Conservation (phyloP, 2,888 invertebrate genomes). For the Cheilosia pagana region DNA sequence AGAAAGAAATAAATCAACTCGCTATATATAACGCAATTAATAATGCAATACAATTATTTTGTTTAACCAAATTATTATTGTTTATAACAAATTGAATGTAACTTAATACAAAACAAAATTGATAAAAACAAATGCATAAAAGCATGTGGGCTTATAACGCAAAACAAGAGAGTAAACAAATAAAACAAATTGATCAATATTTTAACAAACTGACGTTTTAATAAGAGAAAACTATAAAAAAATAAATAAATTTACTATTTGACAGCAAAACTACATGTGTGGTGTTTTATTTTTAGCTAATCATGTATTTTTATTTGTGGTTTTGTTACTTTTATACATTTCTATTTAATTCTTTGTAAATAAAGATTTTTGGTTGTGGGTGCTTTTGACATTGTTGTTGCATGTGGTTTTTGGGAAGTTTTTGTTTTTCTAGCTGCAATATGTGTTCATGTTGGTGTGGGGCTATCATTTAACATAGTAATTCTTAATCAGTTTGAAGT, state of each 20-base stretch:
- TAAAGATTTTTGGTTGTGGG: conserved; percentile 18
- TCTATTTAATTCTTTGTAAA: conserved; percentile 15
- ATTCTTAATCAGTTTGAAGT: background rate
- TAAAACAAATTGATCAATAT: conserved; percentile 35
- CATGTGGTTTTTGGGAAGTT: conserved; percentile 21
- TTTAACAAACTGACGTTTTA: conserved; percentile 32
- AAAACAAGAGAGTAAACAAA: background rate
- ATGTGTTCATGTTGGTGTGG: conserved; percentile 9
- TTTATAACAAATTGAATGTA: conserved; percentile 43
- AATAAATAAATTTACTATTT: conserved; percentile 59
- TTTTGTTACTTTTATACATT: conserved; percentile 13
- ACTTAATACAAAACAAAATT: conserved; percentile 8
- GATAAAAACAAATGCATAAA: conserved; percentile 14
- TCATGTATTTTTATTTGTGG: background rate
- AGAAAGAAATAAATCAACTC: conserved; percentile 13
- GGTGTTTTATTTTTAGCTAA: conserved; percentile 62
- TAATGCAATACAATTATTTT: conserved; percentile 15
- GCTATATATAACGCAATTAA: conserved; percentile 24
- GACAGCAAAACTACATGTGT: conserved; percentile 55
- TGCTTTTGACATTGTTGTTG: conserved; percentile 35
- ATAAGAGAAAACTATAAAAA: conserved; percentile 13
- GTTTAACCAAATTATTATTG: conserved; percentile 33
- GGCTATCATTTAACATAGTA: background rate
- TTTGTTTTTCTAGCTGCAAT: background rate
- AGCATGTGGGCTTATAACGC: conserved; percentile 55